A percentile compares a stretch with the other conserved stretches of the same genome.
Evolutionary conservation across 2,113 vertebrate genomes (phyloP).

Genomic region (Lagenorhynchus albirostris): DNA sequence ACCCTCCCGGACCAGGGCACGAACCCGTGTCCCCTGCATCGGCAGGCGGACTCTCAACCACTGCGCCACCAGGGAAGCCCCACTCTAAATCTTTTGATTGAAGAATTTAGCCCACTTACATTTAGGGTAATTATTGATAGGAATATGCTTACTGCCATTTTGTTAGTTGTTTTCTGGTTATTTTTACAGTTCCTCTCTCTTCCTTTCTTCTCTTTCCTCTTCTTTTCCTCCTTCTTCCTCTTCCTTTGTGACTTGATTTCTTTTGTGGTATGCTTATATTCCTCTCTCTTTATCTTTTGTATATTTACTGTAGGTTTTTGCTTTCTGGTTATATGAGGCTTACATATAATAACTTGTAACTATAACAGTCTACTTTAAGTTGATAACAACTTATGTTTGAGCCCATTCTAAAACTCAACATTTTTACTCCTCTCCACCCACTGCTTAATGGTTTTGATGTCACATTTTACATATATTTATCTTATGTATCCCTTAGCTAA

Average conservation of each 20-base stretch:
- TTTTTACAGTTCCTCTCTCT: background rate
- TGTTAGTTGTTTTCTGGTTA: background rate
- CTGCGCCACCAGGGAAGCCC: no score
- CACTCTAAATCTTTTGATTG: background rate
- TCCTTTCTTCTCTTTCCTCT: background rate
- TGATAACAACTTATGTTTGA: background rate
- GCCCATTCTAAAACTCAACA: background rate
- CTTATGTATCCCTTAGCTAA: background rate
- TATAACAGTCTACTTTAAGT: background rate
- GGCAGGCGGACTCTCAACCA: no score
- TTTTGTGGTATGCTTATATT: background rate
- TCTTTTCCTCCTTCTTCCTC: background rate
- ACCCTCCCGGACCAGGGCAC: no score
- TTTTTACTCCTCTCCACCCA: background rate
- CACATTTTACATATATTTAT: background rate
- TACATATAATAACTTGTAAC: background rate
- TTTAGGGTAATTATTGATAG: background rate
- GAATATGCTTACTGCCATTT: background rate
- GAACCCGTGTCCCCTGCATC: no score
- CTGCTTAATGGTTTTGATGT: background rate
- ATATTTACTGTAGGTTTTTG: background rate
- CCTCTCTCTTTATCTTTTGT: background rate
- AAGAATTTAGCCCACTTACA: background rate
- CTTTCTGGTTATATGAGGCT: background rate
- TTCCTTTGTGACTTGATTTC: background rate